These are phyloP conservation scores for Yasuhikotakia modesta DNA, from an alignment of 2,797 vertebrate species.

Conservation along the genomic window DNA sequence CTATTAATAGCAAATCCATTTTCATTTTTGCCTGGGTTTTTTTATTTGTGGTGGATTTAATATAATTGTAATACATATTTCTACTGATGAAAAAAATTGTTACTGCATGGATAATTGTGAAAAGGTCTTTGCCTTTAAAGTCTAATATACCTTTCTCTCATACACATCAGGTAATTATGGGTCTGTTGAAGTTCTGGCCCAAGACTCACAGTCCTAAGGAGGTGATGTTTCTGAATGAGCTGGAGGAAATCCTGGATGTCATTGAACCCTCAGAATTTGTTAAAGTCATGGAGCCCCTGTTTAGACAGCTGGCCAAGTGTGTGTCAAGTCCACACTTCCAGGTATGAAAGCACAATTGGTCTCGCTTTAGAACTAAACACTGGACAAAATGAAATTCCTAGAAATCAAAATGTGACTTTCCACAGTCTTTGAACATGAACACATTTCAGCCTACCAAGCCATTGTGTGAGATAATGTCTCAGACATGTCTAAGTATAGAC, in stretches of 20 bases:
- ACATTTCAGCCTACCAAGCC: not conserved
- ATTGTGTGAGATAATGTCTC: not conserved
- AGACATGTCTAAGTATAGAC: too few species aligned
- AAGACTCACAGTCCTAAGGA: constrained; percentile 98
- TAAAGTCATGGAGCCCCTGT: constrained; percentile 96
- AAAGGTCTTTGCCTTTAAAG: not conserved
- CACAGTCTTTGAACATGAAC: not conserved
- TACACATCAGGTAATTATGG: constrained; percentile 86
- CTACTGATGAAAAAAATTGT: not conserved
- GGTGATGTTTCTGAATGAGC: constrained; percentile 97
- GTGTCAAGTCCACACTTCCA: constrained; percentile 98
- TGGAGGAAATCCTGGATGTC: constrained; percentile 97
- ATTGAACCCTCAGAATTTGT: constrained; percentile 94
- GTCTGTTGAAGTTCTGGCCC: constrained; percentile 96
- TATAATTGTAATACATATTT: constrained; percentile 1
- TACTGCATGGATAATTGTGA: not conserved
- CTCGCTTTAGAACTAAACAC: not conserved
- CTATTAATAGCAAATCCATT: not conserved
- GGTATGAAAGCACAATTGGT: constrained; percentile 69
- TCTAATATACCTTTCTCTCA: not conserved
- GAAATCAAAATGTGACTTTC: not conserved
- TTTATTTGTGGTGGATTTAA: not conserved
- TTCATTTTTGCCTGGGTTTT: not conserved
- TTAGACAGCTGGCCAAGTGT: constrained; percentile 94
- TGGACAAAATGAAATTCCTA: not conserved